Evolutionary conservation across 2,113 vertebrate genomes (phyloP), one percentile per base, ranked within the genome.

Genomic region (Perca schrenkii): DNA sequence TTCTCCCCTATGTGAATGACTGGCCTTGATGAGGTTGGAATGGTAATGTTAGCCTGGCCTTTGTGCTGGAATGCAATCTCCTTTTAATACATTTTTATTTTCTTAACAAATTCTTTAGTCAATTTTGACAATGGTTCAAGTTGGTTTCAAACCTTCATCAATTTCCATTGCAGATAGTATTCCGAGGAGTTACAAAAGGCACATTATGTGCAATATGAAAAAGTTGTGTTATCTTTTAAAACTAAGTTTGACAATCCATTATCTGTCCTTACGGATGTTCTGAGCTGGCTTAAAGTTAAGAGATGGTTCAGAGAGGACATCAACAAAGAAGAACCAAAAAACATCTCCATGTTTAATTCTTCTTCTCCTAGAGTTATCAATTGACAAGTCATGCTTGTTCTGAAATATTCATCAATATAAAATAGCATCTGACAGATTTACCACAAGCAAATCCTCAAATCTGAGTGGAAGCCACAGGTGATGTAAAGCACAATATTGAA

Each of bases 11-110:
- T 17, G 56, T 75, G 79, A 86, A 85, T 77, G 13, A 47, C 56
- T 61, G 79, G 54, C 90, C 88, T 89, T 85, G 83, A 81, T 63
- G 61, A 65, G 17, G 8, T 60, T 66, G 17, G 53, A 79, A 52
- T 74, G 70, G 72, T 56, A 56, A 14, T 43, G 40, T 43, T 43
- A 43, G 31, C 21, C 22, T 46, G n/a, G 80, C 1, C 16, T 49
- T 11, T 53, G 22, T 61, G 50, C 56, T 58, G 74, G 71, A 86
- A 77, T 74, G 12, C 16, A 71, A 47, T 74, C 54, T 80, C 0
- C 8, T 75, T 80, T 79, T 12, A 74, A 19, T 36, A 0, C 53
- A 4, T 62, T 86, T 73, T 36, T 21, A 34, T 70, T 54, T 64
- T 47, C 14, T 43, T 34, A 78, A 77, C 4, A 77, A 3, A 21